A percentile compares a stretch with the other conserved stretches of the same genome.
phyloP scores from a whole-genome alignment of 2,797 vertebrate genomes.

The Manis crassicaudata region DNA sequence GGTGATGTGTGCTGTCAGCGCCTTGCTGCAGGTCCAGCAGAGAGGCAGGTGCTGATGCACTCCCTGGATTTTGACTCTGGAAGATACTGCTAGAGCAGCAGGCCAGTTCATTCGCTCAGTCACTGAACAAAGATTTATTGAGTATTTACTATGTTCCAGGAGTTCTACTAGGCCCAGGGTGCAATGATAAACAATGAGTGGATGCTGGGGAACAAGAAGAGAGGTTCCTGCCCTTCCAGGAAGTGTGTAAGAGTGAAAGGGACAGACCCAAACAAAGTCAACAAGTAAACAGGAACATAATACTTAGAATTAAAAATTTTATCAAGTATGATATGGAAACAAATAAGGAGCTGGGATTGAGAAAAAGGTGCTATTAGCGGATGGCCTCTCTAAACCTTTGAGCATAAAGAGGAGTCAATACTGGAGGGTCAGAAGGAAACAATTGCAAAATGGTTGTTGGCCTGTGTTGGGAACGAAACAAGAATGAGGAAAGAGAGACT shows the following conservation, averaged over 20 bases:
- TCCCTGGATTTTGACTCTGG: background rate
- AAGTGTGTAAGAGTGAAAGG: background rate
- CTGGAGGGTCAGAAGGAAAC: background rate
- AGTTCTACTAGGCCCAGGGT: background rate
- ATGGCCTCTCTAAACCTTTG: background rate
- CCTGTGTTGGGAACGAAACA: background rate
- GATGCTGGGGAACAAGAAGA: background rate
- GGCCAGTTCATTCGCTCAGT: background rate
- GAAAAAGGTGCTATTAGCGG: background rate
- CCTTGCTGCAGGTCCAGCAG: too few relatives aligned
- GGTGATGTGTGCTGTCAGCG: background rate
- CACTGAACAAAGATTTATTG: background rate
- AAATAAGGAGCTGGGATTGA: background rate
- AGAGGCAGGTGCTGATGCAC: rapidly evolving
- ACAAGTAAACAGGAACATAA: background rate
- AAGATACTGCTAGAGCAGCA: background rate
- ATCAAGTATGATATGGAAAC: background rate
- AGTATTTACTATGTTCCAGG: background rate
- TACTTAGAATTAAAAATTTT: background rate
- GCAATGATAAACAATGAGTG: background rate
- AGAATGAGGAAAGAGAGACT: background rate
- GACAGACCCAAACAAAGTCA: background rate
- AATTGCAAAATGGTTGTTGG: background rate
- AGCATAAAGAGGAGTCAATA: background rate
- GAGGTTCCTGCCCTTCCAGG: background rate